Evolutionary conservation across 1,140 invertebrate genomes (phyloP), one percentile per base, ranked within the genome.

Genomic region (Drosophila albomicans): DNA sequence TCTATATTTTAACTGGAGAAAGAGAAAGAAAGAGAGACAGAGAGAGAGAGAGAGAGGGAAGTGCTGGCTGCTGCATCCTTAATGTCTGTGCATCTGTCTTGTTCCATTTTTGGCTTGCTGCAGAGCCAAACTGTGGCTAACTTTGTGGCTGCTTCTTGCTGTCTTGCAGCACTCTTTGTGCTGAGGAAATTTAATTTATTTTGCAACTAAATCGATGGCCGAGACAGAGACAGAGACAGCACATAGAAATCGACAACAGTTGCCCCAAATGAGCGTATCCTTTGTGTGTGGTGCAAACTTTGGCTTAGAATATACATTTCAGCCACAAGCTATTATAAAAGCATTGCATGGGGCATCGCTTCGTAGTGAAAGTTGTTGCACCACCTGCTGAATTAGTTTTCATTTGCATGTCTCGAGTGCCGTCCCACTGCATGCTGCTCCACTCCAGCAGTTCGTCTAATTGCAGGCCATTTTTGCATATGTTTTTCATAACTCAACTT

Each of bases 171-270:
- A 54, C 45, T 49, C 46, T 30, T 35, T 11, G 7, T 20, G 8
- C 28, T 28, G 43, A 11, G 43, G 58, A 79, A 86, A 88, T 82
- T 82, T 82, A 87, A 87, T 88, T 87, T 87, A 88, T 79, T 86
- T 82, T 65, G 62, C 62, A 88, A 87, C 79, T 77, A 87, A 88
- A 87, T 87, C 84, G 84, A 87, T 86, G 56, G 74, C 68, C 68
- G 67, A 16, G n/a, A 54, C 63, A 63, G 13, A 30, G 49, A 64
- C 41, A 61, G 20, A 35, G 5, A 67, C 43, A 45, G 20, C 15
- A 57, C 62, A 79, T 28, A 71, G 63, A 64, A 56, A 62, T 54
- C 20, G 62, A 81, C 61, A 85, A 81, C 62, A 70, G 66, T 87
- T 66, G 72, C 54, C 30, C 70, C 70, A 69, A 85, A 85, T 75